Base-by-base conservation (phyloP, 2,797 vertebrate genomes). In the Brachyrhaphis roseni region DNA sequence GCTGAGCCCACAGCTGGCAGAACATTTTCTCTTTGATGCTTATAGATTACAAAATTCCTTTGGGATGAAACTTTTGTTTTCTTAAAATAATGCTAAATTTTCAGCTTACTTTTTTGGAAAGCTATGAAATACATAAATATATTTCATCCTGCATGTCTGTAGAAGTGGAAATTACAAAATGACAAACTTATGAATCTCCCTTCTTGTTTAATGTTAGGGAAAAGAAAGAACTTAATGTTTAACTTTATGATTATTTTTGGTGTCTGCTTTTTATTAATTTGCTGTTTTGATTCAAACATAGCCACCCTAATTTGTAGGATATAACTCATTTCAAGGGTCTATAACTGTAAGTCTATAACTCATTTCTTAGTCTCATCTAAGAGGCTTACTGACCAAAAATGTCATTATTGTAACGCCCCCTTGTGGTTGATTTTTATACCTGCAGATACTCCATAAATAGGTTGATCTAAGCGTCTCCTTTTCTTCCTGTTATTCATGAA, bases 401-500 rank as follows among this genome's bases (percentile, higher is more conserved):
- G 5, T 13, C 23, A 16, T 23, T 28, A 10, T 20, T 34, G 2
- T 20, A 41, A 55, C 77, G 8, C 90, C 86, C 78, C 73, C 92
- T 90, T 79, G 43, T 83, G 91, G 89, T 15, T 1, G 28, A 11
- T 28, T 16, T 5, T 64, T 5, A 34, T n/a, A 71, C 2, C 74
- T 78, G 78, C 86, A 82, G 75, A n/a, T 7, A 0, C 34, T 36
- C 8, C 7, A 10, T 28, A 20, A 62, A 66, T 46, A 51, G 59
- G 77, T 68, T 74, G 71, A 62, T 71, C 72, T 39, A 68, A 79
- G 1, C 47, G 2, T 51, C 66, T 64, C 8, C 13, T 86, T 34
- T 47, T 70, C 82, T 73, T 20, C 59, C 26, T 81, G 0, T 23
- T 73, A 7, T 26, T 72, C 34, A 85, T 94, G 81, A 88, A 92